Conservation (phyloP, 2,888 invertebrate species). For the Tetragonisca angustula region DNA sequence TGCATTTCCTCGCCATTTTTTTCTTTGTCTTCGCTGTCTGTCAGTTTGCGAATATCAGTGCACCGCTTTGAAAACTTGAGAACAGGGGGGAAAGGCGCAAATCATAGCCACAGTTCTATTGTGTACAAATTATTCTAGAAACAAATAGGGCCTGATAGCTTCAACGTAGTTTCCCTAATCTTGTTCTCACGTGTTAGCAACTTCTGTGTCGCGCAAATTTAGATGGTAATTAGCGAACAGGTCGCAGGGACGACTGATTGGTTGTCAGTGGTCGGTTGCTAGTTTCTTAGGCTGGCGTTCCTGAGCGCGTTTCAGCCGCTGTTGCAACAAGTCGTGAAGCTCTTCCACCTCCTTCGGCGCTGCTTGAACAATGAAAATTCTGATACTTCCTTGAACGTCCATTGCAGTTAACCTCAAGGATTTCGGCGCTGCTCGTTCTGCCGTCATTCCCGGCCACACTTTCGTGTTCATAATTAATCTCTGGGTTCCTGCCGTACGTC, state of each 20-base stretch:
- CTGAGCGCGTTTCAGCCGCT: constrained; percentile 85
- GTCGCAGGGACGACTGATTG: constrained; percentile 45
- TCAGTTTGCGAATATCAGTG: constrained; percentile 28
- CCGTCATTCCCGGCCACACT: constrained; percentile 96
- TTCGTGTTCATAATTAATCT: constrained; percentile 96
- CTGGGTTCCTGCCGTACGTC: constrained; percentile 94
- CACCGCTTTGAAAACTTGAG: constrained; percentile 43
- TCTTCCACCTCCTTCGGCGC: constrained; percentile 89
- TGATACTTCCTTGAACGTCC: constrained; percentile 92
- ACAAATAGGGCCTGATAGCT: constrained; percentile 54
- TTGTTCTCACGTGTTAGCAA: constrained; percentile 55
- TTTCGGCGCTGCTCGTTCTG: constrained; percentile 94
- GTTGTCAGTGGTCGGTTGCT: constrained; percentile 80
- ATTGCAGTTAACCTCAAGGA: constrained; percentile 95
- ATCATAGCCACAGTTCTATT: constrained; percentile 66
- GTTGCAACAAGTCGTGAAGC: constrained; percentile 87
- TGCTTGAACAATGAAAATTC: constrained; percentile 92
- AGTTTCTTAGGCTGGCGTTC: constrained; percentile 81
- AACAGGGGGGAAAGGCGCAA: constrained; percentile 64
- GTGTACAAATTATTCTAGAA: constrained; percentile 47
- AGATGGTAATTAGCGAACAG: constrained; percentile 47
- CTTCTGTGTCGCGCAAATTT: constrained; percentile 36
- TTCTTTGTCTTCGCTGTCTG: constrained; percentile 15
- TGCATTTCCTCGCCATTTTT: constrained; percentile 19
- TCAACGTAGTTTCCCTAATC: constrained; percentile 39